Base-by-base conservation (phyloP, 2,113 vertebrate species). In the Uria aalge region DNA sequence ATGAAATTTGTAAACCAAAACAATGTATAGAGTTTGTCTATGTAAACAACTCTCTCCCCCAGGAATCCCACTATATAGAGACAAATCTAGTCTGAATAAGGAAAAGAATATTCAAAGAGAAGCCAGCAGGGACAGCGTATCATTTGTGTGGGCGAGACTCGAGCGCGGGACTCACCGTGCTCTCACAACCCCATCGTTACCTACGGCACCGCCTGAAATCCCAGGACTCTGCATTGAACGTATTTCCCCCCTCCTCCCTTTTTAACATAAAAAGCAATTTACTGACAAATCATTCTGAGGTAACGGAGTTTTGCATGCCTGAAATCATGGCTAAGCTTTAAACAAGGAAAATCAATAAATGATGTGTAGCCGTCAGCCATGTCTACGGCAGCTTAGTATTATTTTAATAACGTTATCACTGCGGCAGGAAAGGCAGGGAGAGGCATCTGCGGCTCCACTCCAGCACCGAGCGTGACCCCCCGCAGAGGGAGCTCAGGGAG, bases 211-310 rank as follows among this genome's bases (percentile, higher is more conserved):
- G 62, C 26, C 68, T 59, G 52, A 79, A 94, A 92, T 68, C 36
- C 36, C 40, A 57, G 55, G n/a, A 34, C 19, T 73, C 45, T 36
- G 34, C 32, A 75, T 1, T 84, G 69, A 80, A 57, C 5, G 8
- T 21, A 7, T 56, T 67, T 67, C 41, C 68, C 56, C 13, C 45
- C 30, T 12, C 30, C 14, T 21, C 60, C 8, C 15, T 73, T 56
- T 93, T 94, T 62, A 91, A 87, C 77, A 85, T 40, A 73, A 87
- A 95, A 90, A 85, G 40, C 55, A 84, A 74, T 94, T 97, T 80
- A 80, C 9, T 7, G 86, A 72, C 43, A 73, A 84, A 52, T 84
- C 5, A 3, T 71, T 89, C 62, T 73, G 30, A 30, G 34, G 40
- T 53, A 80, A 62, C 5, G 23, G 47, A 75, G 89, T 88, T 97